Conservation (phyloP, 2,888 invertebrate genomes). For the Globia sparganii region DNA sequence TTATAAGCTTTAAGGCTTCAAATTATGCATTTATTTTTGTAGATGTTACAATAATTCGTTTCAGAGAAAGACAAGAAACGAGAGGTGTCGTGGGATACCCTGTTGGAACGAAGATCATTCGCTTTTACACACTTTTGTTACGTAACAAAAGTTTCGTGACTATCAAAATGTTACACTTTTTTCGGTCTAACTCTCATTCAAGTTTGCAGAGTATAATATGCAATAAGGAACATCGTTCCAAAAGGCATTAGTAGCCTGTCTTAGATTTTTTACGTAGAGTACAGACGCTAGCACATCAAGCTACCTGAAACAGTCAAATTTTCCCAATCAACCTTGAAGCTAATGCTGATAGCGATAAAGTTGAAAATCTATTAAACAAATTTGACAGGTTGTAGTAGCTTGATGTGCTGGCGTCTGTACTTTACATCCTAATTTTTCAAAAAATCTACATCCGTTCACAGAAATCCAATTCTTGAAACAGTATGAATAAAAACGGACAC, state of each 20-base stretch:
- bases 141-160: neutral
- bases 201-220: neutral
- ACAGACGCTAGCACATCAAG: too few species aligned
- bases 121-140: neutral
- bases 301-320: too few species aligned
- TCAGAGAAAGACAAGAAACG: neutral
- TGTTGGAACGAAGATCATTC: neutral
- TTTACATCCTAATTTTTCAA: too few species aligned
- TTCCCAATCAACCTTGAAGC: too few species aligned
- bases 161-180: neutral
- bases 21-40: neutral
- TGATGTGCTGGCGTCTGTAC: too few species aligned
- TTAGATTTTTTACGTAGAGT: too few species aligned
- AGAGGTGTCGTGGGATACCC: neutral
- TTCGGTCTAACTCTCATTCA: neutral
- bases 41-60: neutral
- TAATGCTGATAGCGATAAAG: too few species aligned
- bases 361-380: too few species aligned
- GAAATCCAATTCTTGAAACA: neutral
- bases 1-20: neutral
- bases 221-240: neutral
- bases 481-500: conserved; percentile 6
- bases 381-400: too few species aligned
- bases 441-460: neutral
- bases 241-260: neutral